Evolutionary conservation across 2,797 vertebrate species (phyloP).

Genomic region (Streptopelia turtur): DNA sequence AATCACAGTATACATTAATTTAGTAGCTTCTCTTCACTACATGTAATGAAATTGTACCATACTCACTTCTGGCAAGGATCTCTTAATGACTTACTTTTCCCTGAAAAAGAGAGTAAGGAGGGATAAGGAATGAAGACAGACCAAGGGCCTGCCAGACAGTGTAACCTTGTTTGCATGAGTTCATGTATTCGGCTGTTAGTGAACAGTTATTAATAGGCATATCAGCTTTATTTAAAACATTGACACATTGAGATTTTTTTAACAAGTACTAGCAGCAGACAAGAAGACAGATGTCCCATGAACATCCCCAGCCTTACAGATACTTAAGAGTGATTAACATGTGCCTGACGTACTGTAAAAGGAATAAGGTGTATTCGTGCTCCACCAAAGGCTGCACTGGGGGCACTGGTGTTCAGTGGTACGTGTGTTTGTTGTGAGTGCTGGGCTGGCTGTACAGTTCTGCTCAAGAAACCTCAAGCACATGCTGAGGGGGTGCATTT

Average conservation of each 20-base stretch:
- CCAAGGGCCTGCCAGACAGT: background rate
- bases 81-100: background rate
- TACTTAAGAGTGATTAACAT: background rate
- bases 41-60: background rate
- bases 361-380: background rate
- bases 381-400: background rate
- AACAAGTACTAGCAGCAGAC: background rate
- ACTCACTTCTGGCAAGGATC: background rate
- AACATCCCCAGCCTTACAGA: background rate
- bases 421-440: rapidly evolving
- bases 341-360: background rate
- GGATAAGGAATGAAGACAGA: background rate
- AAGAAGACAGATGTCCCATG: background rate
- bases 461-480: rapidly evolving
- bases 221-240: background rate
- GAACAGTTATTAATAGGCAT: background rate
- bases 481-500: rapidly evolving
- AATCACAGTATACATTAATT: too few species aligned
- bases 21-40: too few species aligned
- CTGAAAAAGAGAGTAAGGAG: background rate
- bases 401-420: background rate
- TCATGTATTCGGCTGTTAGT: background rate
- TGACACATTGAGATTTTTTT: background rate
- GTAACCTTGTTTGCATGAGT: background rate
- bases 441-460: background rate